Evolutionary conservation across 2,797 vertebrate species (phyloP).

Genomic region (Phoeniculus purpureus): DNA sequence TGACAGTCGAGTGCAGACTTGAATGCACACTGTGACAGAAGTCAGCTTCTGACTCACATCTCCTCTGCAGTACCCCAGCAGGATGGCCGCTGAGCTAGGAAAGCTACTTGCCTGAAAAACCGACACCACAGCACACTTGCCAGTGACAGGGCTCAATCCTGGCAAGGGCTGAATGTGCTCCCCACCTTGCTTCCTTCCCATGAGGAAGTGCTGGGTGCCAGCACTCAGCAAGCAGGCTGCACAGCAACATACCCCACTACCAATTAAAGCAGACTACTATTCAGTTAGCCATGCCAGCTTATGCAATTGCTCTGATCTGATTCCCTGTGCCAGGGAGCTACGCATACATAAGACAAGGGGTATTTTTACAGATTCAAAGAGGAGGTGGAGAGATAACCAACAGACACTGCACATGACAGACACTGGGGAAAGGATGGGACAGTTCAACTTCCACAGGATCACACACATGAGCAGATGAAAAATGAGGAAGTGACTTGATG

Average conservation of each 20-base stretch:
- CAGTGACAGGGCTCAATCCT: neutral
- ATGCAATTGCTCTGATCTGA: constrained; percentile 43
- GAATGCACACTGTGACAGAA: neutral
- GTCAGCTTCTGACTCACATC: neutral
- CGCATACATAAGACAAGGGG: neutral
- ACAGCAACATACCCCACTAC: neutral
- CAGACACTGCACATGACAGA: neutral
- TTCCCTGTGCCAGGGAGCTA: neutral
- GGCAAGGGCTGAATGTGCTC: neutral
- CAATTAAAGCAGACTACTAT: neutral
- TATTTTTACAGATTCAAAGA: neutral
- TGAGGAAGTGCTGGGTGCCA: neutral
- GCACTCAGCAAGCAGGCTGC: neutral
- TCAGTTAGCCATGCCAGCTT: neutral
- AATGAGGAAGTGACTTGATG: neutral
- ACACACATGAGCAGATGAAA: neutral
- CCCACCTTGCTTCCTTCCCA: neutral
- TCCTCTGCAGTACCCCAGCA: neutral
- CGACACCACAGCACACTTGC: neutral
- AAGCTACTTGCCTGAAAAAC: neutral
- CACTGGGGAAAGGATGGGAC: neutral
- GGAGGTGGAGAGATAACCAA: neutral
- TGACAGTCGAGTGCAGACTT: neutral
- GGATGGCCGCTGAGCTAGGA: neutral
- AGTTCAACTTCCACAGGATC: neutral